Evolutionary conservation across 2,113 vertebrate species (phyloP).

Genomic region (Pomatostomus ruficeps): DNA sequence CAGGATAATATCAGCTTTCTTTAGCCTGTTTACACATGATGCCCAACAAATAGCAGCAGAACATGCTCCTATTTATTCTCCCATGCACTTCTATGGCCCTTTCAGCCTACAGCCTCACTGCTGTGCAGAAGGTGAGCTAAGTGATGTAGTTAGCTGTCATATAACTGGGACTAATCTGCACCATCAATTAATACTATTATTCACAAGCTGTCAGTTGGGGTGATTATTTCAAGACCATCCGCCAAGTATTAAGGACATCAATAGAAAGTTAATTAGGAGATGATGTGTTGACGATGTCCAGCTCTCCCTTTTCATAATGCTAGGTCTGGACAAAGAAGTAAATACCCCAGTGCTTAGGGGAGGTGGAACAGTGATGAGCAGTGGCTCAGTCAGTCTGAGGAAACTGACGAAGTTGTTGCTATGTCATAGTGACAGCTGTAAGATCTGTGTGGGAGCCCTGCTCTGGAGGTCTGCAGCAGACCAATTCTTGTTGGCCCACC

Average conservation of each 20-base stretch:
- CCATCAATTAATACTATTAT: not conserved
- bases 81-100: not conserved
- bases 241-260: not conserved
- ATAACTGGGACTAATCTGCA: not conserved
- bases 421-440: not conserved
- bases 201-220: not conserved
- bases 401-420: not conserved
- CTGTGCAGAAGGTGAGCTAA: not conserved
- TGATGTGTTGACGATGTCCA: not conserved
- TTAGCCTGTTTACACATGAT: not conserved
- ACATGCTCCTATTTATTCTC: not conserved
- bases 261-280: not conserved
- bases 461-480: not conserved
- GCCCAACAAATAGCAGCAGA: not conserved
- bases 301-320: not conserved
- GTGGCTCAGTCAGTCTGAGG: not conserved
- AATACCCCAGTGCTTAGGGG: not conserved
- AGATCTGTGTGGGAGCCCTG: not conserved
- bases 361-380: not conserved
- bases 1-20: not conserved
- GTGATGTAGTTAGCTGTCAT: not conserved
- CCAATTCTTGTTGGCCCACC: not conserved
- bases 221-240: not conserved
- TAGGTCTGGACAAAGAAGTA: not conserved
- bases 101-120: not conserved